A percentile compares a stretch with the other conserved stretches of the same genome.
phyloP scores from a whole-genome alignment of 2,888 invertebrate species.

The Noctua fimbriata region DNA sequence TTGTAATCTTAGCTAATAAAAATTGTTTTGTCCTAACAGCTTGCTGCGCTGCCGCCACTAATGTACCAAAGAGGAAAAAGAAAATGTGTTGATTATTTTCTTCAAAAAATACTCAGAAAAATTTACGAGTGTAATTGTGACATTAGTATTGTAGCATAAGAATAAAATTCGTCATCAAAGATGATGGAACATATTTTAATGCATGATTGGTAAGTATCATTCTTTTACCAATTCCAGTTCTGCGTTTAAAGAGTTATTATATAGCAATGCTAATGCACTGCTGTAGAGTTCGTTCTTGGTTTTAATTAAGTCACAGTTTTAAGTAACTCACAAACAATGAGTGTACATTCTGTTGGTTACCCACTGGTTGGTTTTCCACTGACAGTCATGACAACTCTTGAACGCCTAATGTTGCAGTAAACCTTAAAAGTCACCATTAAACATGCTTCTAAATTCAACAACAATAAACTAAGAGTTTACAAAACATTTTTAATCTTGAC shows the following conservation, averaged over 20 bases:
- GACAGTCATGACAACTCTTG: not conserved
- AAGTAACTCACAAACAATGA: not conserved
- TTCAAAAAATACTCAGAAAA: not conserved
- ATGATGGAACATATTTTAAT: constrained; percentile 79
- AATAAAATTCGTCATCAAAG: constrained; percentile 20
- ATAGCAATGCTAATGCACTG: not conserved
- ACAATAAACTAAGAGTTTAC: not conserved
- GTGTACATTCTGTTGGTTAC: not conserved
- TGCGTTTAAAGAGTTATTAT: too few relatives aligned
- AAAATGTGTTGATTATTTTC: not conserved
- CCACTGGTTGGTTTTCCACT: not conserved
- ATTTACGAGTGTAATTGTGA: constrained; percentile 3
- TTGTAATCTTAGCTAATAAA: not conserved
- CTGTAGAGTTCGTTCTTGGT: not conserved
- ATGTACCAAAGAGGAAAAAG: not conserved
- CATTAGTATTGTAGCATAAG: constrained; percentile 15
- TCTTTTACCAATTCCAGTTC: not conserved
- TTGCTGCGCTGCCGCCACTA: not conserved
- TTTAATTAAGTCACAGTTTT: not conserved
- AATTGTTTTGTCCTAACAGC: not conserved
- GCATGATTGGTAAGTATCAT: constrained; percentile 76
- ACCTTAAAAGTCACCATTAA: not conserved
- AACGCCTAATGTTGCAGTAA: not conserved
- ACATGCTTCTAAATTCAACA: not conserved
- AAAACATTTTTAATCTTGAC: not conserved